Evolutionary conservation across 2,888 invertebrate species (phyloP), one percentile per base, ranked within the genome.

Genomic region (Marronus borbonicus): DNA sequence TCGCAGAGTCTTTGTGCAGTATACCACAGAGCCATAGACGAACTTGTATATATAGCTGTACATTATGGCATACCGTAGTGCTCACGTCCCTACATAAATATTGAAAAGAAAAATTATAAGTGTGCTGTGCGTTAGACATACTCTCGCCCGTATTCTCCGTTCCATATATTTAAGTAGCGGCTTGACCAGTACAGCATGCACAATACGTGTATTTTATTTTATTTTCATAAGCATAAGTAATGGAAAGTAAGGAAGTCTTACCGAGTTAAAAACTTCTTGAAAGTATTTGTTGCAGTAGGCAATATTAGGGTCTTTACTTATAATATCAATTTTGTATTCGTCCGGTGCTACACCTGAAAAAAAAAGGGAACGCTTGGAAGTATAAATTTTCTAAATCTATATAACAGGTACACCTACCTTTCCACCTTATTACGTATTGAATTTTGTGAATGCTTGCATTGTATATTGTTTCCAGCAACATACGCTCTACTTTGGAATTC

Each of bases 361-460:
- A 17, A 1, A 55, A 55, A 17, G 2, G 3, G 17, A 12, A 7
- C 3, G 17, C 1, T 55, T 17, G 12, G 17, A 5, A 36, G 31
- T 5, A 36, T 36, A 5, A 0, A 36, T 55, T 17, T 55, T 17
- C 17, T 55, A 17, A 2, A 17, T 17, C n/a, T 52, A 4, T n/a
- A 52, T 12, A 52, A 7, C 2, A n/a, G 44, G 7, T 8, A n/a
- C 49, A 24, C 50, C 3, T 68, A 69, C 69, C 69, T 52, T 14
- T 50, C 69, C 69, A 69, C n/a, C 24, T 24, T 28, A 69, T 2
- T 2, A 69, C n/a, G 31, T 69, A 69, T 52, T 69, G 69, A 28
- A 69, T 69, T 69, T 52, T 69, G 10, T 17, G 4, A 52, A 69
- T 69, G n/a, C 28, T 69, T 55, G 55, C 69, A 24, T 69, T 69